Evolutionary conservation across 1,140 invertebrate genomes (phyloP).

Genomic region (Diorhabda carinulata): DNA sequence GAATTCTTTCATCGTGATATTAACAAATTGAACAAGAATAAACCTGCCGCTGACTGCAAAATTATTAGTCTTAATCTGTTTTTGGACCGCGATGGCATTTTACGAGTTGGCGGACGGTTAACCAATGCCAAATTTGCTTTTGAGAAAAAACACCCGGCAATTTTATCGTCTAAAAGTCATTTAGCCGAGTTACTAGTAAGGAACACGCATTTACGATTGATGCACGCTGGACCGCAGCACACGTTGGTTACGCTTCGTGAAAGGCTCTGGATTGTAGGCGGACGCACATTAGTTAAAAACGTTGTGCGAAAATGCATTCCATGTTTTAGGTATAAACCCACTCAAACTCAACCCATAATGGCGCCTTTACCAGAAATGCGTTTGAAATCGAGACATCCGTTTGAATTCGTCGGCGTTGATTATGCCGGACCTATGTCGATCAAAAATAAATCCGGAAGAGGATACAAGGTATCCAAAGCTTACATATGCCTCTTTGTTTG

Average conservation of each 20-base stretch:
- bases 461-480: conserved; percentile 31
- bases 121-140: no score
- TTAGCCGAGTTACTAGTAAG: conserved; percentile 27
- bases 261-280: conserved; percentile 35
- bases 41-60: no score
- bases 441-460: conserved; percentile 15
- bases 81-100: no score
- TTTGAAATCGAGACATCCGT: background rate
- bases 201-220: conserved; percentile 22
- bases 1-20: no score
- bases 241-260: conserved; percentile 26
- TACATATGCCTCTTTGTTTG: conserved; percentile 46
- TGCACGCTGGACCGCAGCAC: conserved; percentile 37
- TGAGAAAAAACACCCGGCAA: no score
- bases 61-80: no score
- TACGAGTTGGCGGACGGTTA: no score
- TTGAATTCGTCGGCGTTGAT: background rate
- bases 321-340: background rate
- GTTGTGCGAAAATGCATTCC: background rate
- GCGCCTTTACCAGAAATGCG: no score
- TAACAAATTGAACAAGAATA: no score
- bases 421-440: background rate
- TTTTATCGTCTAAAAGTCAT: conserved; percentile 24
- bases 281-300: background rate
- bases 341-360: background rate